Percentiles rank a stretch among this genome's conserved stretches.
phyloP scores from a whole-genome alignment of 2,113 vertebrate genomes.

The Coptodon bakossiorum region DNA sequence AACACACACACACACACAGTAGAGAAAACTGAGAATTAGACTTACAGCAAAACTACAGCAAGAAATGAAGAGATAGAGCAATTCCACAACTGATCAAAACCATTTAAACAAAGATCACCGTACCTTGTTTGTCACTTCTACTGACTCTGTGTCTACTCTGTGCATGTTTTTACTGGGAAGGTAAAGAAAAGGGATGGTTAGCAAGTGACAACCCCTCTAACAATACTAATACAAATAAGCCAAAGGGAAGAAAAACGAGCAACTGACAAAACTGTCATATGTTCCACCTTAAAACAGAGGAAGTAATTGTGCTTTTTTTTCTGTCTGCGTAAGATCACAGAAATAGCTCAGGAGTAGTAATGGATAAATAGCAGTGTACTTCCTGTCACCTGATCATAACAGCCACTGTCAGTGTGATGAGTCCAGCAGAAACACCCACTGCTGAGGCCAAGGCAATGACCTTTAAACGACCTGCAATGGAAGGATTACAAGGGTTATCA shows the following conservation, averaged over 20 bases:
- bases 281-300: neutral
- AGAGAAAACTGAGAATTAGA: neutral
- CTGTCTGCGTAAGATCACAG: neutral
- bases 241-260: neutral
- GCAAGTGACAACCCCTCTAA: neutral
- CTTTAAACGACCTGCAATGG: conserved; percentile 67
- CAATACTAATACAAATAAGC: neutral
- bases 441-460: conserved; percentile 73
- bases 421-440: conserved; percentile 70
- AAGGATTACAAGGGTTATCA: neutral
- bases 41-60: neutral
- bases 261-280: neutral
- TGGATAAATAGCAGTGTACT: neutral
- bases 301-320: neutral
- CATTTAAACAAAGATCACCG: neutral
- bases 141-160: conserved; percentile 62
- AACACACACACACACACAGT: neutral
- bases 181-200: neutral
- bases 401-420: conserved; percentile 74
- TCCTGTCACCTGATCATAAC: conserved; percentile 74
- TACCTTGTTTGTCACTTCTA: conserved; percentile 60
- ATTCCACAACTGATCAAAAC: neutral
- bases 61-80: neutral
- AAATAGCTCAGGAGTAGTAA: neutral
- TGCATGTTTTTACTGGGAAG: conserved; percentile 77